These are phyloP conservation scores for Colletes collaris DNA, from an alignment of 2,888 invertebrate genomes.

Conservation along the genomic window DNA sequence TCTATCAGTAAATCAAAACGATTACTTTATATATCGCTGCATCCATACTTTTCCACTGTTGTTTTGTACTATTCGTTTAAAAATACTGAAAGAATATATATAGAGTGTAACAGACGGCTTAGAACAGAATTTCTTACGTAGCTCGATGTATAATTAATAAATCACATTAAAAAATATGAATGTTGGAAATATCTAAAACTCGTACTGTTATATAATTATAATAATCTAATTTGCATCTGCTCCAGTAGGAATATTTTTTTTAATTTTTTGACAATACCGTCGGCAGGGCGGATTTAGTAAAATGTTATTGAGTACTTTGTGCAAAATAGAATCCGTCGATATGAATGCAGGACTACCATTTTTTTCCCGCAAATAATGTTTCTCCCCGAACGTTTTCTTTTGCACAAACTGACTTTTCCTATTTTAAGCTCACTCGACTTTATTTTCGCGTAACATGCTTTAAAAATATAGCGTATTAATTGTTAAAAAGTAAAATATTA, in stretches of 20 bases:
- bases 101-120: slow-evolving; percentile 55
- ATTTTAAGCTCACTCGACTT: slow-evolving; percentile 56
- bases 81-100: slow-evolving; percentile 68
- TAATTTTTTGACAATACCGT: slow-evolving; percentile 67
- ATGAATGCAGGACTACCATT: slow-evolving; percentile 52
- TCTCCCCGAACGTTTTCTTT: slow-evolving; percentile 33
- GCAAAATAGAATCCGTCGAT: slow-evolving; percentile 62
- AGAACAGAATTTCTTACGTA: slow-evolving; percentile 55
- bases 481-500: background rate
- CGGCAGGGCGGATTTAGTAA: slow-evolving; percentile 75
- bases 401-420: slow-evolving; percentile 50
- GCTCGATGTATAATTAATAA: slow-evolving; percentile 67
- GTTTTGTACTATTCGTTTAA: slow-evolving; percentile 70
- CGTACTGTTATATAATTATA: slow-evolving; percentile 56
- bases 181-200: slow-evolving; percentile 65
- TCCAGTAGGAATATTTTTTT: slow-evolving; percentile 72
- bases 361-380: too few relatives aligned
- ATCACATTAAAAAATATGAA: slow-evolving; percentile 71
- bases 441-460: slow-evolving; percentile 27
- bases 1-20: slow-evolving; percentile 68
- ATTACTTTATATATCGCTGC: slow-evolving; percentile 45
- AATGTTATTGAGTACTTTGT: slow-evolving; percentile 60
- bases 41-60: slow-evolving; percentile 35
- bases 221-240: slow-evolving; percentile 68
- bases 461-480: background rate